Base-by-base conservation (phyloP, 2,113 vertebrate species). In the Macquaria ambigua region DNA sequence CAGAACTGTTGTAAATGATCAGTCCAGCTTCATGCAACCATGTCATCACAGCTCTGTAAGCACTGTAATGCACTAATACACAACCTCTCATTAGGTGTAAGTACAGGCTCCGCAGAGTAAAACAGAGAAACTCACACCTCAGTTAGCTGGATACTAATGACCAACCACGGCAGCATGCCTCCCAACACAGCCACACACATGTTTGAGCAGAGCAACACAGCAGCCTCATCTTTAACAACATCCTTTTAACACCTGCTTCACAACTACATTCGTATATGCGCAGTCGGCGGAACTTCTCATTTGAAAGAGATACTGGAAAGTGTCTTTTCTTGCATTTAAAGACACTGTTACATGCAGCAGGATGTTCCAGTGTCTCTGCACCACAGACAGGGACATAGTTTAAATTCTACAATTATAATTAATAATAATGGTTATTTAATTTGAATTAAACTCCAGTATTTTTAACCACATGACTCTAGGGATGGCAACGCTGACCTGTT, bases 221-320 rank as follows among this genome's bases (percentile, higher is more conserved):
- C 77, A 81, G 72, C 53, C 25, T 7, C 25, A 20, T 15, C 79
- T 89, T 87, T 81, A 90, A 86, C 85, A 80, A 86, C 91, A 86
- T 90, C 85, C 76, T 69, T 73, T 48, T 15, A 83, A 87, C 89
- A 91, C 74, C 87, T 92, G 81, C 87, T 88, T 78, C 86, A 72
- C 5, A 1, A 1, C n/a, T 25, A 18, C 74, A 86, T 2, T 63
- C 1, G 61, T 31, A 31, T 31, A 31, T 9, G 12, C 37, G 75
- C 52, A 37, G 61, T 6, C 23, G 0, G n/a, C 28, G 77, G 3
- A 76, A 63, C 66, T 46, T 64, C n/a, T 79, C 77, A 63, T 75
- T 58, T 55, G 5, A 58, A 46, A 74, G 70, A 66, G 50, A 76
- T 61, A 1, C 48, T 52, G 53, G 5, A 77, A 37, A 79, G 72